Evolutionary conservation across 2,797 vertebrate genomes (phyloP), one percentile per base, ranked within the genome.

Genomic region (Protonibea diacanthus): DNA sequence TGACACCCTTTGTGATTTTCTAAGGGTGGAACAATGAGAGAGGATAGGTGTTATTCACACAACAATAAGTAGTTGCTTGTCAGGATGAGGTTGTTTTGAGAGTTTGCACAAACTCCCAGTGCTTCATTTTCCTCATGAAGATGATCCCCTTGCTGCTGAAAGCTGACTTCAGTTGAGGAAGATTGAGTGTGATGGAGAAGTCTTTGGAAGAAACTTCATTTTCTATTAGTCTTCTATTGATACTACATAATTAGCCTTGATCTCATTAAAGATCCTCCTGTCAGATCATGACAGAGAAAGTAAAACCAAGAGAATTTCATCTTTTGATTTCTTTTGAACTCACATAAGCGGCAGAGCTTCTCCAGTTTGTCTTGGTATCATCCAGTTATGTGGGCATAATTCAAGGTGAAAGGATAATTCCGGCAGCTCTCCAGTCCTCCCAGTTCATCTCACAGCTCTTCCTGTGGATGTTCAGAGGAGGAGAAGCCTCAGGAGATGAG

Each of bases 401-500:
- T 48, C 63, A 27, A 52, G 25, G 58, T 71, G 5, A 56, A 38
- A 40, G 55, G 59, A 55, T 2, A 15, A 45, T 18, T 63, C 29
- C 5, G 17, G 17, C 44, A 47, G 76, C 51, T 69, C 63, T 38
- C 47, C 80, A 71, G 76, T 81, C 55, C 23, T 72, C 74, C 66
- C 71, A 64, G 67, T 87, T 64, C 14, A 8, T 65, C 51, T 47
- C n/a, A 62, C 6, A 0, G 48, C 65, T 64, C 67, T 13, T 69
- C 10, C 0, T 60, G 55, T 52, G 56, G 57, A 55, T 66, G 47
- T 62, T 67, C 29, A 64, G 70, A 63, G 55, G 65, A 59, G 44
- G 58, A 10, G 48, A 63, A 27, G 65, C 77, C 83, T 76, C 78
- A 5, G 68, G 71, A 83, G 80, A 83, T 71, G 61, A 70, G 69